Conservation (phyloP, 2,888 invertebrate genomes). For the Sacculina carcini region DNA sequence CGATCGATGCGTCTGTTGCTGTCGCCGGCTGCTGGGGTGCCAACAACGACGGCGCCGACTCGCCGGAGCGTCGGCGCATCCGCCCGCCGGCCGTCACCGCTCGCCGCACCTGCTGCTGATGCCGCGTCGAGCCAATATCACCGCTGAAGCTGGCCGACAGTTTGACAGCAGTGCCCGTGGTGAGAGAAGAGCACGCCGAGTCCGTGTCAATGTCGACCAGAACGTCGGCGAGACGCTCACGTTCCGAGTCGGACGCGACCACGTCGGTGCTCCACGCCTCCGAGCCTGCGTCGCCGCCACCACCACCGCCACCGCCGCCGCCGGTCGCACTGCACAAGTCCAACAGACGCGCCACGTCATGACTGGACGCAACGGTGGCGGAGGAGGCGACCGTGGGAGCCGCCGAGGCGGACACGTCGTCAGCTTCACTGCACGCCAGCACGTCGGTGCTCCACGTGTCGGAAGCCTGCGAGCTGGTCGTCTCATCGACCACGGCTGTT, state of each 20-base stretch:
- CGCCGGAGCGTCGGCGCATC: not conserved
- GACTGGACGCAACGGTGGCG: slow-evolving; percentile 6
- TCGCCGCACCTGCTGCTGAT: not conserved
- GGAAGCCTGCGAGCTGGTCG: slow-evolving; percentile 81
- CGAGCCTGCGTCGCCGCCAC: slow-evolving; percentile 72
- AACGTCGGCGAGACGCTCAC: slow-evolving; percentile 48
- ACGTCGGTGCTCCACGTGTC: slow-evolving; percentile 99
- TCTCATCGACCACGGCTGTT: slow-evolving; percentile 54
- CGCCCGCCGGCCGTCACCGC: not conserved
- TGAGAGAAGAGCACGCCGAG: not conserved
- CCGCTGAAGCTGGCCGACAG: not conserved
- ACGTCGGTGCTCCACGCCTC: slow-evolving; percentile 98
- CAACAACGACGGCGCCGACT: not conserved
- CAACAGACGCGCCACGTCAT: no score
- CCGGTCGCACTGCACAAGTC: slow-evolving; percentile 8
- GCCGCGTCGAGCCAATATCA: not conserved
- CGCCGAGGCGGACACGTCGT: slow-evolving; percentile 38
- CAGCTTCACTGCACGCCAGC: slow-evolving; percentile 67
- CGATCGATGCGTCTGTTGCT: not conserved
- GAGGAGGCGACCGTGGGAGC: not conserved
- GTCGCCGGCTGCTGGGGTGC: not conserved
- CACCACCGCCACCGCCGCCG: slow-evolving; percentile 19
- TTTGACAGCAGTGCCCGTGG: not conserved
- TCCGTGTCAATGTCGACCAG: slow-evolving; percentile 34
- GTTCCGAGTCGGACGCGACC: slow-evolving; percentile 64